These are phyloP conservation scores for Loripinus fragilis DNA, from an alignment of 2,888 invertebrate genomes.

Conservation along the genomic window DNA sequence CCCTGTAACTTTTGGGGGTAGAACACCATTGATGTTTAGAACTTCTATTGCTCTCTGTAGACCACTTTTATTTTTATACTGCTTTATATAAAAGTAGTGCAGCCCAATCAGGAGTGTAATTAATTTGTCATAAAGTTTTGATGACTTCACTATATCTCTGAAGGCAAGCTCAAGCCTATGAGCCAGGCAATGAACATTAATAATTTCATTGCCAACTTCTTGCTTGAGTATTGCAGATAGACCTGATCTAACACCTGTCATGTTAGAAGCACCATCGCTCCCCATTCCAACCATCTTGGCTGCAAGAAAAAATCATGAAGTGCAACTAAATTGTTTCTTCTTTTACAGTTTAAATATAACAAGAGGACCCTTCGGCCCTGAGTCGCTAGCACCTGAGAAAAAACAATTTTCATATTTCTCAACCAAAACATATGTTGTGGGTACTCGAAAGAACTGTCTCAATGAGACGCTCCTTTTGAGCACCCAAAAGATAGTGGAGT, in stretches of 20 bases:
- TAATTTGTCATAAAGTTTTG: conserved; percentile 41
- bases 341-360: too few relatives aligned
- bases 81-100: conserved; percentile 47
- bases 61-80: conserved; percentile 40
- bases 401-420: too few relatives aligned
- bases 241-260: conserved; percentile 39
- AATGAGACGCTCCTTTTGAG: too few relatives aligned
- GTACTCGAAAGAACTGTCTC: too few relatives aligned
- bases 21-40: conserved; percentile 22
- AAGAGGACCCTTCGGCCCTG: too few relatives aligned
- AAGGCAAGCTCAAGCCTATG: conserved; percentile 51
- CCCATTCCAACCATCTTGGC: conserved; percentile 34
- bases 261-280: conserved; percentile 55
- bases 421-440: too few relatives aligned
- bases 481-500: too few relatives aligned
- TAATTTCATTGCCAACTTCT: conserved; percentile 35
- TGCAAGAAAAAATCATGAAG: too few relatives aligned
- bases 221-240: conserved; percentile 34
- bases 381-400: too few relatives aligned
- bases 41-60: not conserved
- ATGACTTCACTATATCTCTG: conserved; percentile 36
- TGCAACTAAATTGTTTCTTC: too few relatives aligned
- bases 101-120: conserved; percentile 53
- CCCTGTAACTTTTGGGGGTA: conserved; percentile 48
- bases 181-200: conserved; percentile 45